Base-by-base conservation (phyloP, 2,888 invertebrate genomes). In the Isoperla grammatica region DNA sequence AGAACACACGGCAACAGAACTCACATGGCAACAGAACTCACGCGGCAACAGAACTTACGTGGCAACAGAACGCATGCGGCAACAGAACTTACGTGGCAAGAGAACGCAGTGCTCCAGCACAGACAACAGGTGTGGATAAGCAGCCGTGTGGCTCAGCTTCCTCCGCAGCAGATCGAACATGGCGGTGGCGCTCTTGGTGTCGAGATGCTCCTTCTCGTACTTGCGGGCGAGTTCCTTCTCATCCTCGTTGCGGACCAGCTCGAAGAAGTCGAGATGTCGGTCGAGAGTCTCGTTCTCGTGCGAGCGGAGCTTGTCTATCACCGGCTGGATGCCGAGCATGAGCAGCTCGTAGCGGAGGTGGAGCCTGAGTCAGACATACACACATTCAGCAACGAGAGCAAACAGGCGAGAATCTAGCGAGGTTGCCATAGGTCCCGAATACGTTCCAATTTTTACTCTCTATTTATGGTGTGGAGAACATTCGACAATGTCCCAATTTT, bases 181-280 rank as follows among this genome's bases (percentile, higher is more conserved):
- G 54, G 86, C 82, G 1, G 87, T 84, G 1, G 95, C 94, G 74
- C 95, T 95, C 77, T 94, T 95, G 0, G 92, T 93, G 73, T 96
- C 95, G 54, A 96, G 87, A 74, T 95, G 95, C 67, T 91, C 90
- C 71, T 87, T 85, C 72, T 94, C 92, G 76, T 93, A 95, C 68
- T 91, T 86, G 64, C 94, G 81, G 3, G 94, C 90, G 63, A 98
- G 74, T 72, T 96, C 95, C 69, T 92, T 88, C 74, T 98, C 98
- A 74, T 98, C 98, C 76, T 97, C 96, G 70, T 88, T 90, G 48
- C 97, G 84, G 19, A 96, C 90, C 95, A 97, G 95, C 77, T 98
- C 98, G 77, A 98, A 98, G 76, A 98, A 95, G 74, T 98, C 97
- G 75, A 98, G 85, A 84, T 98, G 98, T 69, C 95, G 85, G 73